Percentiles rank a stretch among this genome's conserved stretches.
Evolutionary conservation across 2,888 invertebrate genomes (phyloP).

Genomic region (Camponotus fellah): DNA sequence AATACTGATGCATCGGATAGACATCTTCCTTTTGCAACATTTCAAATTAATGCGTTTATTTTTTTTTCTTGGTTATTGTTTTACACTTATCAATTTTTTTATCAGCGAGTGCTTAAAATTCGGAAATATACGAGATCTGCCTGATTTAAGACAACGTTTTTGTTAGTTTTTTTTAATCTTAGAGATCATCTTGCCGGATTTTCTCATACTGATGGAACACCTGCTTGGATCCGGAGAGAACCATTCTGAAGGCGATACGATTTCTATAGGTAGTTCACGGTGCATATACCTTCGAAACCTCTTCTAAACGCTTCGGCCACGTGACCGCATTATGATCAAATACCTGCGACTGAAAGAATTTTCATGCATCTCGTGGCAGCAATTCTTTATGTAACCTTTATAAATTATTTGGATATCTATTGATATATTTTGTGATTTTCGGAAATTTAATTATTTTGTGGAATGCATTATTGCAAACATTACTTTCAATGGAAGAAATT

Average conservation of each 20-base stretch:
- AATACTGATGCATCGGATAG: neutral
- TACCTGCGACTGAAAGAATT: constrained; percentile 30
- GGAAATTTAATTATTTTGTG: neutral
- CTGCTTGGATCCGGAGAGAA: constrained; percentile 57
- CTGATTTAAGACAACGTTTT: constrained; percentile 2
- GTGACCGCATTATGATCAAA: constrained; percentile 45
- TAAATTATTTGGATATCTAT: neutral
- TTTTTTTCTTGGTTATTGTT: constrained; percentile 69
- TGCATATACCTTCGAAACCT: constrained; percentile 5
- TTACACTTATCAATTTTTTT: neutral
- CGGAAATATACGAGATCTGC: neutral
- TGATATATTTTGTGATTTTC: constrained; percentile 12
- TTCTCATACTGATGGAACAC: constrained; percentile 67
- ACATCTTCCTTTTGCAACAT: neutral
- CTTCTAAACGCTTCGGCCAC: constrained; percentile 30
- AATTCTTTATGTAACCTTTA: constrained; percentile 10
- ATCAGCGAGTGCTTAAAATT: neutral
- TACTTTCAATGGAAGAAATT: neutral
- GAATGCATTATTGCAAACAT: neutral
- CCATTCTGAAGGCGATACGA: constrained; percentile 24
- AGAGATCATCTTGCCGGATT: constrained; percentile 48
- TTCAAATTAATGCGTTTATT: constrained; percentile 41
- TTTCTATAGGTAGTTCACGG: constrained; percentile 36
- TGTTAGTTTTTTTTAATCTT: constrained; percentile 35
- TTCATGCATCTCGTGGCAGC: constrained; percentile 3